Evolutionary conservation across 2,797 vertebrate species (phyloP).

Genomic region (Craterocephalus amniculus): DNA sequence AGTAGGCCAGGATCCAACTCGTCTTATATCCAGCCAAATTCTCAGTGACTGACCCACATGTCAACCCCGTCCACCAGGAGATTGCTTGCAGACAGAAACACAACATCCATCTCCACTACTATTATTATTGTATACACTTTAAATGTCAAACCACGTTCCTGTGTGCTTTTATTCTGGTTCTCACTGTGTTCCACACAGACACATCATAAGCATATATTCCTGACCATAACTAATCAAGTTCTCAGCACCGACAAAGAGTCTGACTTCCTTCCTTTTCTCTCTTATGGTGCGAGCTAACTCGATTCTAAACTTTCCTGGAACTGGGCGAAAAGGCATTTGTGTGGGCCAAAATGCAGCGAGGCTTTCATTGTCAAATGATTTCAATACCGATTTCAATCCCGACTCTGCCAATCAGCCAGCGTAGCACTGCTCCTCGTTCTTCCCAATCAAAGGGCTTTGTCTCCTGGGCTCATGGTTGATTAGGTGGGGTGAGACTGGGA

Average conservation of each 20-base stretch:
- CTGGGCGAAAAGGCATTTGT: constrained; percentile 67
- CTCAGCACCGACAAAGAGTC: constrained; percentile 56
- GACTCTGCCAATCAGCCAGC: constrained; percentile 71
- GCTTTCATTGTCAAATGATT: constrained; percentile 64
- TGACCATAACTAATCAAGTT: constrained; percentile 68
- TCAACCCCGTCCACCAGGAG: constrained; percentile 21
- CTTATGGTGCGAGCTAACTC: constrained; percentile 13
- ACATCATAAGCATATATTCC: constrained; percentile 67
- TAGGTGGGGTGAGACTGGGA: constrained; percentile 74
- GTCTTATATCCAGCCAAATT: constrained; percentile 34
- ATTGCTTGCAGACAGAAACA: constrained; percentile 40
- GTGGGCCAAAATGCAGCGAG: constrained; percentile 62
- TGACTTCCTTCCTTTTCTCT: constrained; percentile 46
- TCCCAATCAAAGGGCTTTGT: constrained; percentile 76
- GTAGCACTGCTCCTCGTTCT: constrained; percentile 50
- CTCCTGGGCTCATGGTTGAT: constrained; percentile 75
- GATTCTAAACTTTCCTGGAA: constrained; percentile 39
- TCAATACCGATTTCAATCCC: constrained; percentile 69
- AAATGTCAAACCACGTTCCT: constrained; percentile 30
- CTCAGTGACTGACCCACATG: constrained; percentile 51
- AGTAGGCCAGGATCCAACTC: constrained; percentile 36
- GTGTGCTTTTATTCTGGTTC: constrained; percentile 18
- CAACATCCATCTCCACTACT: constrained; percentile 51
- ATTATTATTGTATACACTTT: constrained; percentile 35
- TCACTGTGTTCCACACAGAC: constrained; percentile 23